These are phyloP conservation scores for Sylvia atricapilla DNA, from an alignment of 2,113 vertebrate species.

Conservation along the genomic window DNA sequence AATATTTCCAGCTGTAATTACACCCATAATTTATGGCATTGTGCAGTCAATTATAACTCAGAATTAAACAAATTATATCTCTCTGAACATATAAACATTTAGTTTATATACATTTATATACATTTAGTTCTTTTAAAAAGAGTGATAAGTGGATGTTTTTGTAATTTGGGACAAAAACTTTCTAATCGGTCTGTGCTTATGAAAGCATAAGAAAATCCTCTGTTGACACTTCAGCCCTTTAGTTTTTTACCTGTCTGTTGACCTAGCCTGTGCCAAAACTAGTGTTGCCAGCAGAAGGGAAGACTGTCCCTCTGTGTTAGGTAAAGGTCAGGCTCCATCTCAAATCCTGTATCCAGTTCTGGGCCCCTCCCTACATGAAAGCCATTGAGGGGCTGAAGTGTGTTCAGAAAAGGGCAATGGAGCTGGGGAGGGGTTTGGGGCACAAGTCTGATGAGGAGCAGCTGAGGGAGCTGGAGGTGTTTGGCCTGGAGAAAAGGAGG, in stretches of 20 bases:
- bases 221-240: not conserved
- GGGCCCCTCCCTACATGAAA: not conserved
- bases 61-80: not conserved
- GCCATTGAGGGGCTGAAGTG: not conserved
- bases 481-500: not conserved
- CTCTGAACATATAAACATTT: not conserved
- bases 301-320: not conserved
- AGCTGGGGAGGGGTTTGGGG: not conserved
- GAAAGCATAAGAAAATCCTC: not conserved
- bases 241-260: not conserved
- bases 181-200: not conserved
- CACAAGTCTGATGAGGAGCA: not conserved
- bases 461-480: not conserved
- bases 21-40: not conserved
- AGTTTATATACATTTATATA: not conserved
- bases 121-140: not conserved
- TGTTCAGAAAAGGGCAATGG: fast-evolving
- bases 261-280: not conserved
- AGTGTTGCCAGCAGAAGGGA: not conserved
- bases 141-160: not conserved
- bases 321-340: not conserved
- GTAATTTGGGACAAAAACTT: not conserved
- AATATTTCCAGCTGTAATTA: not conserved
- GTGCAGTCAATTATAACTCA: not conserved
- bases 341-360: not conserved